These are phyloP conservation scores for Torymus tubicola DNA, from an alignment of 2,888 invertebrate genomes.

Conservation along the genomic window DNA sequence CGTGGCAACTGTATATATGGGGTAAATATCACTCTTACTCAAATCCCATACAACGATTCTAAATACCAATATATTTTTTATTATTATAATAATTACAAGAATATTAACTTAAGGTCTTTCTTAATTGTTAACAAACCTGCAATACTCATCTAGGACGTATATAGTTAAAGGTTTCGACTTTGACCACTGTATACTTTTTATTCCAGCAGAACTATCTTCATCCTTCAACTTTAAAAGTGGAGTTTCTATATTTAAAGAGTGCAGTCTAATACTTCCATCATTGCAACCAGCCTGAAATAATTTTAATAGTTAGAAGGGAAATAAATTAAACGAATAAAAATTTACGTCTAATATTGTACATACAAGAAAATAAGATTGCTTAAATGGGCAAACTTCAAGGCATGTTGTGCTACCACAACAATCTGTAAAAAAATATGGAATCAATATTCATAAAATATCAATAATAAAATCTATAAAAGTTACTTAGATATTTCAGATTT, in stretches of 20 bases:
- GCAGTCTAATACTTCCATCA: slow-evolving; percentile 78
- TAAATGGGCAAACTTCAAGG: slow-evolving; percentile 77
- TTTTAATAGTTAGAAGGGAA: background rate
- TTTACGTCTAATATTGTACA: slow-evolving; percentile 52
- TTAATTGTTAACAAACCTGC: slow-evolving; percentile 68
- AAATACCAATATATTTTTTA: slow-evolving; percentile 62
- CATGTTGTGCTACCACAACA: slow-evolving; percentile 74
- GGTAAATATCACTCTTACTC: slow-evolving; percentile 77
- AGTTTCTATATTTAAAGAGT: slow-evolving; percentile 74
- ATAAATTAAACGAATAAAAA: slow-evolving; percentile 8
- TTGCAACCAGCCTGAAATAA: slow-evolving; percentile 75
- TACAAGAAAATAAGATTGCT: slow-evolving; percentile 76
- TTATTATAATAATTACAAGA: slow-evolving; percentile 15
- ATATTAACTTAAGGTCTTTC: slow-evolving; percentile 7
- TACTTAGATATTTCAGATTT: slow-evolving; percentile 15
- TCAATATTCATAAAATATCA: slow-evolving; percentile 2
- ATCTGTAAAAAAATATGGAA: slow-evolving; percentile 48
- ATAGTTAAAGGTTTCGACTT: slow-evolving; percentile 77
- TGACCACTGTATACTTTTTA: slow-evolving; percentile 78
- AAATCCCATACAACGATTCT: slow-evolving; percentile 79
- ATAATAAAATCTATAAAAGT: background rate
- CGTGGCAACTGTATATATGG: slow-evolving; percentile 76
- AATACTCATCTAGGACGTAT: slow-evolving; percentile 76
- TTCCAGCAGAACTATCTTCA: slow-evolving; percentile 66
- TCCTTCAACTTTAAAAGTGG: slow-evolving; percentile 75